Evolutionary conservation across 2,888 invertebrate genomes (phyloP), one percentile per base, ranked within the genome.

Genomic region (Eristalis arbustorum): DNA sequence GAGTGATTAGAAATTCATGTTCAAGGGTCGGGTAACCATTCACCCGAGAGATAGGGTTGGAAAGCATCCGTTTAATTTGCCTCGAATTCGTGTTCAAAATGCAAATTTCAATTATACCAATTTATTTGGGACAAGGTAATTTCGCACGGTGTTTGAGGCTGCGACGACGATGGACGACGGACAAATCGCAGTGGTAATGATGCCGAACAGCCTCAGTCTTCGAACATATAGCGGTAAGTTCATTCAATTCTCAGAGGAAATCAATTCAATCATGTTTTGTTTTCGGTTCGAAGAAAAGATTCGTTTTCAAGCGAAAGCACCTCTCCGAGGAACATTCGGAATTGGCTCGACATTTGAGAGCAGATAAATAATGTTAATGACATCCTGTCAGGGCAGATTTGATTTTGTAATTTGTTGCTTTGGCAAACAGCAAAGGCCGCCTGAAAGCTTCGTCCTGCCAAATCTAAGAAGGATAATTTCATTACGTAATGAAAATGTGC

Each of bases 31-130:
- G 66, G 49, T 73, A 68, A 67, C 49, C 79, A 69, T 64, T 56
- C 28, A 40, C 71, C 37, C 31, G 64, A 64, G 66, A 57, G 49
- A 49, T 49, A 49, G 49, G n/a, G 22, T 10, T n/a, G 37, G 31
- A 56, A 63, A 49, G 72, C 72, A 72, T 78, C 72, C 72, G 72
- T 28, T 78, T 72, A 78, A 78, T 78, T 79, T 79, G 62, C 67
- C 66, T 78, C 72, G 59, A 78, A 78, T 49, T 78, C 61, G 59
- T 49, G 72, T 31, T 79, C 62, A 62, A 76, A 73, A 79, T 79
- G 79, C 79, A 79, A 79, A 79, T 79, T 71, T 79, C 71, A 78
- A 78, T 78, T 72, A 79, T 62, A 64, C 49, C 62, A 79, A 73
- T 61, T 73, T 67, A 79, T 79, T 73, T 67, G 49, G 73, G 67